phyloP scores from a whole-genome alignment of 2,113 vertebrate species.

The Tragelaphus buxtoni region DNA sequence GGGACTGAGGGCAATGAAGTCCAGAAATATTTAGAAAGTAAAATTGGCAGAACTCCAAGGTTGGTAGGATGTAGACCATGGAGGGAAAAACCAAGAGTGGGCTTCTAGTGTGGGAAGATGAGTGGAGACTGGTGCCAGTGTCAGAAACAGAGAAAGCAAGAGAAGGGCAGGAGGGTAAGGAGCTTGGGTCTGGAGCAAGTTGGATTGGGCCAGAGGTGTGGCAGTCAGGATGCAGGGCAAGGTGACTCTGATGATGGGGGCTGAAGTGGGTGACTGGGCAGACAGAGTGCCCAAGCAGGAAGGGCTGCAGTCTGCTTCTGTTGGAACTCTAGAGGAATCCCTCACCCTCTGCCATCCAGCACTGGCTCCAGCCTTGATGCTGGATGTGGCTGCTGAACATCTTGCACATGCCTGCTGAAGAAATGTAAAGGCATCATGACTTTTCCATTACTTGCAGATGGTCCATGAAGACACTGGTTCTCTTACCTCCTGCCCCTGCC shows the following conservation, averaged over 20 bases:
- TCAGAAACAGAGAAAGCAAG: background rate
- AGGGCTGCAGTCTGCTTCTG: background rate
- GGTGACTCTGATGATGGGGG: background rate
- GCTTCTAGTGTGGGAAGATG: background rate
- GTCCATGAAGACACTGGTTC: background rate
- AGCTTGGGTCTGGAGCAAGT: background rate
- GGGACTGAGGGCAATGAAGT: background rate
- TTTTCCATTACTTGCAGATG: background rate
- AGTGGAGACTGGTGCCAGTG: background rate
- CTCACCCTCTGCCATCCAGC: background rate
- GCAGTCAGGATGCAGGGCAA: background rate
- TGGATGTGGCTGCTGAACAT: background rate
- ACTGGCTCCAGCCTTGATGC: background rate
- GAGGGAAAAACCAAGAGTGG: background rate
- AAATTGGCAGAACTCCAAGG: background rate
- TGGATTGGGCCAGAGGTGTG: background rate
- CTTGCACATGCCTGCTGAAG: background rate
- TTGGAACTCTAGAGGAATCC: fast-evolving
- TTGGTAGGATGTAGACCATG: background rate
- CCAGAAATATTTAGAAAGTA: background rate
- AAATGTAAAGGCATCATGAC: fast-evolving
- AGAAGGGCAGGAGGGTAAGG: background rate
- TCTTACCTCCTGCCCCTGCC: background rate
- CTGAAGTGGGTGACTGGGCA: background rate
- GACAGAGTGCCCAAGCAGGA: background rate